Evolutionary conservation across 2,113 vertebrate species (phyloP).

Genomic region (Tonatia bakeri): DNA sequence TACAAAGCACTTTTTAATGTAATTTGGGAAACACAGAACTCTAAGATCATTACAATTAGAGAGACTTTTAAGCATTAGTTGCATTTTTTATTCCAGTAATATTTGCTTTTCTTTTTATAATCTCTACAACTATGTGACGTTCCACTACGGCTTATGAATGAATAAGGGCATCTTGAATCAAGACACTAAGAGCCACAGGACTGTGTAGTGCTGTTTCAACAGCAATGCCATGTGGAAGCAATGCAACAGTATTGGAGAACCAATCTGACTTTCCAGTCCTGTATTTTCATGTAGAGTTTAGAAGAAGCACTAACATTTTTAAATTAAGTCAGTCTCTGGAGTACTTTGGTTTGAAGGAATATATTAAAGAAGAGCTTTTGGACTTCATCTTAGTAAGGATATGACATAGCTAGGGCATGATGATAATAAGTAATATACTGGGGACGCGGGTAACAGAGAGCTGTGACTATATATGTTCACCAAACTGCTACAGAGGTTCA

Average conservation of each 20-base stretch:
- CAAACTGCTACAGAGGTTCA: neutral
- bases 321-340: neutral
- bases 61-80: neutral
- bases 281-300: neutral
- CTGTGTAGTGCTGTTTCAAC: no score
- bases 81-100: neutral
- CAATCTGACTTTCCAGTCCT: neutral
- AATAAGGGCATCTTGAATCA: neutral
- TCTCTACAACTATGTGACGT: accelerated
- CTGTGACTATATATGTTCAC: no score
- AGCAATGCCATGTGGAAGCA: no score
- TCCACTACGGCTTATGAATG: neutral
- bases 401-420: neutral
- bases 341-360: neutral
- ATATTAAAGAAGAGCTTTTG: neutral
- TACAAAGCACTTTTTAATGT: neutral
- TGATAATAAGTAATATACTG: neutral
- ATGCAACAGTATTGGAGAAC: accelerated
- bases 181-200: accelerated
- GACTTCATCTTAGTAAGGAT: neutral
- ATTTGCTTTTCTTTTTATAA: neutral
- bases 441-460: neutral
- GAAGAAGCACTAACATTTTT: neutral
- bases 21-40: neutral
- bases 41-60: neutral